phyloP scores from a whole-genome alignment of 1,140 invertebrate species.

The Philaenus spumarius region DNA sequence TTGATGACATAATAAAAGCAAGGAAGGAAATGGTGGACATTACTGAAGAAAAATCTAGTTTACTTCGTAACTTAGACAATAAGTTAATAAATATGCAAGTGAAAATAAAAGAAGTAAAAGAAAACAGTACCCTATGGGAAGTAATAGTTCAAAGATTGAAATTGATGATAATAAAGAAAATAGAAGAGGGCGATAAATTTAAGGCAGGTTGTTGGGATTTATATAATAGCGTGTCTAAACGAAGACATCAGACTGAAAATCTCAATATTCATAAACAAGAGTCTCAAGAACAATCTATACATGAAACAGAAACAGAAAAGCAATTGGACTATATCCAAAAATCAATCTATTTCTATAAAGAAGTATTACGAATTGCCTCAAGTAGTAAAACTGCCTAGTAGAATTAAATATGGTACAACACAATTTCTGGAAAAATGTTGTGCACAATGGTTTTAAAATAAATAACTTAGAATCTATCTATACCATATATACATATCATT shows the following conservation, averaged over 20 bases:
- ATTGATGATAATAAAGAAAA: neutral
- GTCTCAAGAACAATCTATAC: neutral
- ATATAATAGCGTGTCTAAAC: neutral
- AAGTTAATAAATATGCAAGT: neutral
- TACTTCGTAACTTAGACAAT: neutral
- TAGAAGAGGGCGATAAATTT: neutral
- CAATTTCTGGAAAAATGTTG: too few relatives aligned
- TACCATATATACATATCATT: too few relatives aligned
- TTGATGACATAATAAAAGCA: neutral
- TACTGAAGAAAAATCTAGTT: neutral
- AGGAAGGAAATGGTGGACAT: neutral
- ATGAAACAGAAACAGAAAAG: neutral
- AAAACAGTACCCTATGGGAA: neutral
- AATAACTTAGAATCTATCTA: too few relatives aligned
- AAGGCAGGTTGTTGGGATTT: neutral
- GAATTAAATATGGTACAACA: too few relatives aligned
- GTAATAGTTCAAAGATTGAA: neutral
- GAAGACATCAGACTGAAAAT: neutral
- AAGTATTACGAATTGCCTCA: neutral
- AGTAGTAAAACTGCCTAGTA: too few relatives aligned
- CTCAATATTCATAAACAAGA: too few relatives aligned
- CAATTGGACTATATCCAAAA: neutral
- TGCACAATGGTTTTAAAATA: too few relatives aligned
- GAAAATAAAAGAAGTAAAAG: neutral
- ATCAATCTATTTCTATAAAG: neutral